A percentile compares a stretch with the other conserved stretches of the same genome.
phyloP scores from a whole-genome alignment of 2,113 vertebrate species.

The Aramus guarauna region DNA sequence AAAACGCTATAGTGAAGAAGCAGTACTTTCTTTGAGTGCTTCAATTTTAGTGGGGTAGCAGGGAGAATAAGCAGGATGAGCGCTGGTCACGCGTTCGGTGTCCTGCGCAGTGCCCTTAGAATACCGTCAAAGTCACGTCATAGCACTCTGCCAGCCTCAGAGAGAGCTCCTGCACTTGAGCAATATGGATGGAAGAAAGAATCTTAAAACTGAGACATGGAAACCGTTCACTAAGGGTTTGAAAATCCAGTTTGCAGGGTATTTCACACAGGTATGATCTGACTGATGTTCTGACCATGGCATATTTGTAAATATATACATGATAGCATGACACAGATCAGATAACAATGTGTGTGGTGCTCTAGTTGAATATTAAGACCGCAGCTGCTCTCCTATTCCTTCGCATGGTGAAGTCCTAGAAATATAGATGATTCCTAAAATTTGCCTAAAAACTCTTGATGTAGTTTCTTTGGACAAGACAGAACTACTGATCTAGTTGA shows the following conservation, averaged over 20 bases:
- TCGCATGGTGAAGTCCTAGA: not conserved
- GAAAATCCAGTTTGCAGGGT: not conserved
- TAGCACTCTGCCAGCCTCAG: not conserved
- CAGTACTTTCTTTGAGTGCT: not conserved
- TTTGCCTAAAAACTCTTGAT: not conserved
- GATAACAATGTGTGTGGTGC: not conserved
- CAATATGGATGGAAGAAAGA: not conserved
- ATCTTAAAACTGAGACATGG: not conserved
- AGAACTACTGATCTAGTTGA: not conserved
- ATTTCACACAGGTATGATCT: not conserved
- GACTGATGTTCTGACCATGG: not conserved
- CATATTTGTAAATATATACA: not conserved
- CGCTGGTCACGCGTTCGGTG: fast-evolving
- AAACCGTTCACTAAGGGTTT: not conserved
- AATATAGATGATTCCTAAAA: not conserved
- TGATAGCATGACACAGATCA: not conserved
- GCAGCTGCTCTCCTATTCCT: not conserved
- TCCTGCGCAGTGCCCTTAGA: not conserved
- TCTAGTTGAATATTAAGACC: not conserved
- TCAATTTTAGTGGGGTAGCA: not conserved
- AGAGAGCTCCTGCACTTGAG: not conserved
- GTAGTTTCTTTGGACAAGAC: not conserved
- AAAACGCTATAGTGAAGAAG: not conserved
- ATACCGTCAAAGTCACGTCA: not conserved
- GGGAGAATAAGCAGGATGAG: not conserved